Base-by-base conservation (phyloP, 64 coral and sea anemone species). In the Porites australiensis region DNA sequence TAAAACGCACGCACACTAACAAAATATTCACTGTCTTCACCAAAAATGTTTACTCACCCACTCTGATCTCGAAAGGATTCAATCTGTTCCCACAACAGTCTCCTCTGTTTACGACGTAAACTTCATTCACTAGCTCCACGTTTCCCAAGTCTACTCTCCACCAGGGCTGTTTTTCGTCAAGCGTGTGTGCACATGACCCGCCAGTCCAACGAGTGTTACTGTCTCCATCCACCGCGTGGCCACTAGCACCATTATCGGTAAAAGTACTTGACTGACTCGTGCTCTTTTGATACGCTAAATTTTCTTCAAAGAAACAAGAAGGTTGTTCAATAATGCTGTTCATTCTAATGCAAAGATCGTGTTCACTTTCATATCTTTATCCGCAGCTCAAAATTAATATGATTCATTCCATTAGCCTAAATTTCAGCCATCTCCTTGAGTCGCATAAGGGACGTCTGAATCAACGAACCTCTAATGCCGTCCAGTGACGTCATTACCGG, bases 91-190 rank as follows among this genome's bases (percentile, higher is more conserved):
- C n/a, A 21, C 68, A 71, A 21, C n/a, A 23, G 23, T 43, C n/a
- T 70, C 67, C 67, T 70, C 67, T 44, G 72, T 75, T 75, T 12
- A 75, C 72, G 15, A 75, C 2, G 44, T 75, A 75, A 13, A 75
- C 44, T 75, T 75, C 72, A 49, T 44, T 18, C 15, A 75, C 72
- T 5, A 14, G 45, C 46, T 75, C 72, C 12, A 75, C 72, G 15
- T 75, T 3, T 50, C 72, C 72, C 72, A 75, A 6, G 72, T 75
- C 72, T 5, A 75, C 72, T 50, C 46, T 75, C 72, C 72, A 75
- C 72, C 72, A 75, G 15, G 72, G 45, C 1, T 75, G 48, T 7
- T 2, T 6, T 75, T 50, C 72, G 2, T 0, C 5, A 7, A 7
- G 13, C 6, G 72, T 75, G 13, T 18, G 45, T 15, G 72, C 50